Evolutionary conservation across 2,797 vertebrate genomes (phyloP).

Genomic region (Enteromius afrohamiltoni): DNA sequence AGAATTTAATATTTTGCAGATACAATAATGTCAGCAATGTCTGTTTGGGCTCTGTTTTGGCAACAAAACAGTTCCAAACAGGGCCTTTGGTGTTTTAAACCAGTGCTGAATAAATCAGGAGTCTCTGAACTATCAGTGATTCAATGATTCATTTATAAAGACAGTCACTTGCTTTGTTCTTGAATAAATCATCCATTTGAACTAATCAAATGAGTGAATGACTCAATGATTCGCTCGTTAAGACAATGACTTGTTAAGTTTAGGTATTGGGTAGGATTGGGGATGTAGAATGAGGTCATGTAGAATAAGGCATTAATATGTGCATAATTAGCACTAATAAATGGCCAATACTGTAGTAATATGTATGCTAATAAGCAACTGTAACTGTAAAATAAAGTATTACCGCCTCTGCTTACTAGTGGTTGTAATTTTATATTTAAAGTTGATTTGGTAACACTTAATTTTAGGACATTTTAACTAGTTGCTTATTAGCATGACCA

Average conservation of each 20-base stretch:
- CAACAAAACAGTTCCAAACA: not conserved
- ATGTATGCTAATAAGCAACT: too few species aligned
- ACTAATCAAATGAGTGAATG: not conserved
- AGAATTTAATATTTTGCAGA: not conserved
- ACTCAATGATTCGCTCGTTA: not conserved
- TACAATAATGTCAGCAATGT: not conserved
- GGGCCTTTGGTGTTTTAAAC: not conserved
- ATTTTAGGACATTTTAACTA: too few species aligned
- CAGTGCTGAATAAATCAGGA: not conserved
- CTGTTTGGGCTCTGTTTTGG: not conserved
- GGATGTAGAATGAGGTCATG: too few species aligned
- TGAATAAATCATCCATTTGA: not conserved
- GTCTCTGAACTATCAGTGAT: not conserved
- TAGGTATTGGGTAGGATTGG: too few species aligned
- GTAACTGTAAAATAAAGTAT: too few species aligned
- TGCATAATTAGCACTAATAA: too few species aligned
- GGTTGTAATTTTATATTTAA: too few species aligned
- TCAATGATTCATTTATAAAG: slow-evolving; percentile 9
- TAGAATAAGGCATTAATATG: too few species aligned
- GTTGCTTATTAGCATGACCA: too few species aligned
- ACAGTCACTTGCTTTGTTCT: not conserved
- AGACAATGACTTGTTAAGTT: not conserved
- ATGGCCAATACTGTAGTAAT: too few species aligned
- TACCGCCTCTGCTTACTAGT: too few species aligned
- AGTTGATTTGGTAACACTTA: too few species aligned